phyloP scores from a whole-genome alignment of 2,888 invertebrate genomes.

The Neelides folsomi region DNA sequence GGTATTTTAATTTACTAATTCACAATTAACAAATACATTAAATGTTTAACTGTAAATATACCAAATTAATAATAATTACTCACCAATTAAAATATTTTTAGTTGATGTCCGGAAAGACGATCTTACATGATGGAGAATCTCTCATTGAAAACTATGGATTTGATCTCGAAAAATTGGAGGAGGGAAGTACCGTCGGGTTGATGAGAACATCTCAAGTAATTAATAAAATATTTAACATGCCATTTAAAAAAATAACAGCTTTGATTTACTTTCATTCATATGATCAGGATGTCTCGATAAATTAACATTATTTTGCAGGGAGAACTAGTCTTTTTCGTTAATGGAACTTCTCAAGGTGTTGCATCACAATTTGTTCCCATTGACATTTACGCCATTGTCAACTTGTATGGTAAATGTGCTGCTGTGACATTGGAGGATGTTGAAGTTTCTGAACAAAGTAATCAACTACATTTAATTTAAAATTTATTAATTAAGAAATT shows the following conservation, averaged over 20 bases:
- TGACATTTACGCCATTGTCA: conserved; percentile 60
- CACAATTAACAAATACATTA: too few species aligned
- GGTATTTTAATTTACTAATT: conserved; percentile 44
- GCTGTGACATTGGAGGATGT: conserved; percentile 50
- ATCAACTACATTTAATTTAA: not conserved
- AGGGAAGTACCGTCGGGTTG: conserved; percentile 72
- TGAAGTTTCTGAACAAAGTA: conserved; percentile 29
- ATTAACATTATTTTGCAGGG: too few species aligned
- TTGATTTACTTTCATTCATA: conserved; percentile 1
- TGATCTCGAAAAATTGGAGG: conserved; percentile 66
- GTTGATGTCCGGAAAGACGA: conserved; percentile 75
- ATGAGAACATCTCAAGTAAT: conserved; percentile 61
- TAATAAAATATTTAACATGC: not conserved
- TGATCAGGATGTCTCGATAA: too few species aligned
- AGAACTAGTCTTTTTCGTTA: conserved; percentile 74
- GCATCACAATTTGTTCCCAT: conserved; percentile 66
- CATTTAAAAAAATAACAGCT: not conserved
- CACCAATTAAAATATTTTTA: conserved; percentile 35
- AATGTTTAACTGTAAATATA: too few species aligned
- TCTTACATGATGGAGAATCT: conserved; percentile 70
- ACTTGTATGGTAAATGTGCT: conserved; percentile 70
- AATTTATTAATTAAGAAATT: not conserved
- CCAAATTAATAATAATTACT: too few species aligned
- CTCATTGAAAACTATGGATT: conserved; percentile 70
- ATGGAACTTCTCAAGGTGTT: conserved; percentile 75